These are phyloP conservation scores for Tapera naevia DNA, from an alignment of 2,797 vertebrate genomes.

Conservation along the genomic window DNA sequence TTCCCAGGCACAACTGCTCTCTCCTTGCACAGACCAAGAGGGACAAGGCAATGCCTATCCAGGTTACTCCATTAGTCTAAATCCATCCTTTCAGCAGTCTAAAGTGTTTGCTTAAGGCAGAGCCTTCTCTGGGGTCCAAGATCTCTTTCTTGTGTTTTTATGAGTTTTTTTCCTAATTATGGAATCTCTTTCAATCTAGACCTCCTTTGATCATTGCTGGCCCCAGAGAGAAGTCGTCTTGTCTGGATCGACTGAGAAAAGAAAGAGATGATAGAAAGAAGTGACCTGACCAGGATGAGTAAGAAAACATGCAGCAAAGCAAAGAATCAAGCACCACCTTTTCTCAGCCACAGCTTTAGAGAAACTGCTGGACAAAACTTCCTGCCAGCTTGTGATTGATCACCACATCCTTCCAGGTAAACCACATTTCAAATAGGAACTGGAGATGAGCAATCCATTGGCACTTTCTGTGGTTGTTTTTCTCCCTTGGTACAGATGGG, in stretches of 20 bases:
- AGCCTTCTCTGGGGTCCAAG: conserved; percentile 52
- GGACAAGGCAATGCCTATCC: accelerated
- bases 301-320: background rate
- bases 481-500: background rate
- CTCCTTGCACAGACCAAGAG: background rate
- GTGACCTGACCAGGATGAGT: background rate
- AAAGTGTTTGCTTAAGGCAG: conserved; percentile 50
- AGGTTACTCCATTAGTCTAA: background rate
- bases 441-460: background rate
- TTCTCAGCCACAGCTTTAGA: background rate
- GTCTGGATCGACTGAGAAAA: conserved; percentile 34
- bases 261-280: conserved; percentile 37
- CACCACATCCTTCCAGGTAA: background rate
- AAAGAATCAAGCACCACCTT: background rate
- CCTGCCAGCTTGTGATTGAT: background rate
- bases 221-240: conserved; percentile 39
- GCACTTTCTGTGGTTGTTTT: background rate
- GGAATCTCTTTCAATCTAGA: conserved; percentile 65
- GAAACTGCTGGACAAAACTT: background rate
- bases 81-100: conserved; percentile 22
- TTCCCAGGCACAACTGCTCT: background rate
- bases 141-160: conserved; percentile 56
- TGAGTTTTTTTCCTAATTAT: conserved; percentile 50
- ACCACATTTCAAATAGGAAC: background rate
- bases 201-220: conserved; percentile 55